phyloP scores from a whole-genome alignment of 1,140 invertebrate genomes.

The Grapholita molesta region DNA sequence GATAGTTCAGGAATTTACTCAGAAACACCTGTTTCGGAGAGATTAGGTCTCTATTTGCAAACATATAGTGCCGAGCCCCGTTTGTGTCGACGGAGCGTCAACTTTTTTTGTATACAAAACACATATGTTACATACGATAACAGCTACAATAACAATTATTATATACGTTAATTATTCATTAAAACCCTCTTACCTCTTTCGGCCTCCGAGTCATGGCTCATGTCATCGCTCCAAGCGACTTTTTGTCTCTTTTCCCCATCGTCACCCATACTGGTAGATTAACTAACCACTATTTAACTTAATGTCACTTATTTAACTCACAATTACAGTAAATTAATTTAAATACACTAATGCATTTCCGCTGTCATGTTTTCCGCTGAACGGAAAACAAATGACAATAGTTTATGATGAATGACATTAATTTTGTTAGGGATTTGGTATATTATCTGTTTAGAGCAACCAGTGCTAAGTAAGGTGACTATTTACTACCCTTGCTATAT shows the following conservation, averaged over 20 bases:
- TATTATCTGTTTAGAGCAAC: background rate
- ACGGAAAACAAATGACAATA: slow-evolving; percentile 2
- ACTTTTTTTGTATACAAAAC: too few species aligned
- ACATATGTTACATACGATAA: too few species aligned
- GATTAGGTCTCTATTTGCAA: too few species aligned
- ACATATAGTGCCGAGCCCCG: too few species aligned
- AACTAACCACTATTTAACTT: slow-evolving; percentile 16
- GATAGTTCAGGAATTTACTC: too few species aligned
- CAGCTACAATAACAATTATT: too few species aligned
- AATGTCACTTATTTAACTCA: slow-evolving; percentile 11
- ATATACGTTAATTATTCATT: too few species aligned
- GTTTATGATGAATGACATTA: background rate
- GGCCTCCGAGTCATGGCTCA: slow-evolving; percentile 74
- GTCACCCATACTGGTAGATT: slow-evolving; percentile 32
- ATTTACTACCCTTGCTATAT: background rate
- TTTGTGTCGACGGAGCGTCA: too few species aligned
- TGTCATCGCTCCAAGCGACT: slow-evolving; percentile 72
- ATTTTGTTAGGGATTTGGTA: background rate
- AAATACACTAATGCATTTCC: background rate
- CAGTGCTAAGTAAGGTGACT: background rate
- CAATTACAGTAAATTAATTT: background rate
- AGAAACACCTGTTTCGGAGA: too few species aligned
- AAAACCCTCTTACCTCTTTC: slow-evolving; percentile 57
- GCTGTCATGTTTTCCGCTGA: background rate
- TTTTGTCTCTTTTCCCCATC: slow-evolving; percentile 43